Conservation (phyloP, 1,140 invertebrate species). For the Sinonovacula constricta region DNA sequence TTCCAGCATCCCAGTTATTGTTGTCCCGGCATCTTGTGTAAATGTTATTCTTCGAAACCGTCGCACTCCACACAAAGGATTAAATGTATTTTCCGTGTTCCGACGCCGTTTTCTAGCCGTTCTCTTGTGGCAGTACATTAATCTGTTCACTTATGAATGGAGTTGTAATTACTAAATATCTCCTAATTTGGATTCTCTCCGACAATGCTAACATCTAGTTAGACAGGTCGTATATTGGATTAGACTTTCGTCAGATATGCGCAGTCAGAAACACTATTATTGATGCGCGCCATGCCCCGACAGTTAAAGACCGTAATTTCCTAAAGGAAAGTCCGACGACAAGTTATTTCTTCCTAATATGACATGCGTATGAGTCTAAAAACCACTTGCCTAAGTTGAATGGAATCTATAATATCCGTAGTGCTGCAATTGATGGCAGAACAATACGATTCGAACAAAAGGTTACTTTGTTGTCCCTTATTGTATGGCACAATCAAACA, state of each 20-base stretch:
- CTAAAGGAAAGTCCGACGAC: background rate
- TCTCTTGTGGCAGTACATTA: background rate
- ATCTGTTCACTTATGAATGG: background rate
- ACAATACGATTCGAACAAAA: too few relatives aligned
- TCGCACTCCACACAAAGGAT: background rate
- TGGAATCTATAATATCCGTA: too few relatives aligned
- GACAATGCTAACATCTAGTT: background rate
- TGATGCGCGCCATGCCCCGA: background rate
- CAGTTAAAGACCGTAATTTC: background rate
- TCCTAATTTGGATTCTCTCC: background rate
- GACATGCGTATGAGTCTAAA: too few relatives aligned
- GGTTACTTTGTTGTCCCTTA: too few relatives aligned
- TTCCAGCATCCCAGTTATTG: too few relatives aligned
- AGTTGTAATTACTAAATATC: background rate
- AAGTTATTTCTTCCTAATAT: too few relatives aligned
- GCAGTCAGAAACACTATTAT: background rate
- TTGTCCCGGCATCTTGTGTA: too few relatives aligned
- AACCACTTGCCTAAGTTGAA: too few relatives aligned
- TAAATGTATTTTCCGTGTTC: background rate
- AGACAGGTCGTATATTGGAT: background rate
- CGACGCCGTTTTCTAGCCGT: too few relatives aligned
- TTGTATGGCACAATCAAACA: too few relatives aligned
- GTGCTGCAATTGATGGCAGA: too few relatives aligned
- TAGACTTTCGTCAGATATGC: background rate
- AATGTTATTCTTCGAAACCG: too few relatives aligned